A percentile compares a stretch with the other conserved stretches of the same genome.
phyloP scores from a whole-genome alignment of 2,888 invertebrate species.

The Pasiphila rectangulata region DNA sequence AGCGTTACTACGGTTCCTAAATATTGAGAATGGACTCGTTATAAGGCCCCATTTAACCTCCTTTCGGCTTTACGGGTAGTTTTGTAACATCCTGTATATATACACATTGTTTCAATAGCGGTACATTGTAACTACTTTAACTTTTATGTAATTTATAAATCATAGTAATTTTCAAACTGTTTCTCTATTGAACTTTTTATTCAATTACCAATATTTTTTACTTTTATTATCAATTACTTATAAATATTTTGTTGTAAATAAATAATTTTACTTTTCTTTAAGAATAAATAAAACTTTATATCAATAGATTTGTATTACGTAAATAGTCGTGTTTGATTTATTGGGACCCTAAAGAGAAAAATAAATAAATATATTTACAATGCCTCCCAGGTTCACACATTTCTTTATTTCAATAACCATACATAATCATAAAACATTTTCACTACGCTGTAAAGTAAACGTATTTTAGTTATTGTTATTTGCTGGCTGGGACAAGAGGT shows the following conservation, averaged over 20 bases:
- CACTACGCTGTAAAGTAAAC: no score
- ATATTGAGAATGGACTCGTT: no score
- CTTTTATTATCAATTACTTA: conserved; percentile 7
- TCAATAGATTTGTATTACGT: conserved; percentile 51
- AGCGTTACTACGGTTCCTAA: no score
- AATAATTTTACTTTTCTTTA: conserved; percentile 59
- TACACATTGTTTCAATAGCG: no score
- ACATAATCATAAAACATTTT: no score
- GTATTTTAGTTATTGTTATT: conserved; percentile 33
- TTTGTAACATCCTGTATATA: no score
- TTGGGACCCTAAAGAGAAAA: conserved; percentile 1
- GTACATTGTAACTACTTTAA: no score
- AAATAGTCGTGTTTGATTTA: conserved; percentile 35
- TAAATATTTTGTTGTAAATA: conserved; percentile 61
- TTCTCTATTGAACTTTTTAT: neutral
- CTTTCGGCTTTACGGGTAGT: no score
- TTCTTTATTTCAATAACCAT: no score
- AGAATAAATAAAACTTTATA: conserved; percentile 59
- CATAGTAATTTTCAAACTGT: neutral
- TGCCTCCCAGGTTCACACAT: no score
- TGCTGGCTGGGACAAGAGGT: conserved; percentile 35
- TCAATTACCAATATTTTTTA: neutral
- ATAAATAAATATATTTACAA: no score
- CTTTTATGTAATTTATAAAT: neutral
- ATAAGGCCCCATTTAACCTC: no score